phyloP scores from a whole-genome alignment of 2,888 invertebrate species.

The Hecatera dysodea region DNA sequence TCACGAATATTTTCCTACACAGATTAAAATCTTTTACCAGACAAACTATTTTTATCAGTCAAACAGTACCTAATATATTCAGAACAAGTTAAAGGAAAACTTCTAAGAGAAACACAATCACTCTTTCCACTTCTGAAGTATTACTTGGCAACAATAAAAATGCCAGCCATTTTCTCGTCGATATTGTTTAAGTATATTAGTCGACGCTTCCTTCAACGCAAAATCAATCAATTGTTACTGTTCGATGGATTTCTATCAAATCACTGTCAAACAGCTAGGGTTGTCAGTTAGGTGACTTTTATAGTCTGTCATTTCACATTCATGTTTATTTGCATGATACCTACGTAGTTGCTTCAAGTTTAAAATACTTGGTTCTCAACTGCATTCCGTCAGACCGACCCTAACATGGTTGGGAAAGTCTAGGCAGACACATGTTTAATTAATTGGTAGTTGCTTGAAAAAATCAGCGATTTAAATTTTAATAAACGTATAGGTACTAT shows the following conservation, averaged over 20 bases:
- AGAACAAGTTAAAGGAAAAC: neutral
- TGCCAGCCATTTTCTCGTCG: slow-evolving; percentile 18
- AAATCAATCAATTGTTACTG: slow-evolving; percentile 51
- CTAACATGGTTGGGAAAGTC: no score
- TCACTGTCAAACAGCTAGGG: slow-evolving; percentile 35
- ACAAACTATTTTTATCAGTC: no score
- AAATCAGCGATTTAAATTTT: no score
- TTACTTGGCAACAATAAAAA: slow-evolving; percentile 38
- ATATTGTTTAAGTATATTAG: slow-evolving; percentile 49
- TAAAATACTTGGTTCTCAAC: no score
- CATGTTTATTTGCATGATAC: neutral
- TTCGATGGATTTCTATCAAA: slow-evolving; percentile 46
- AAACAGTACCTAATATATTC: neutral
- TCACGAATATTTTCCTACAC: no score
- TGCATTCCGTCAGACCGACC: no score
- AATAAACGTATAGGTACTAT: no score
- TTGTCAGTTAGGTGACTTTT: slow-evolving; percentile 19
- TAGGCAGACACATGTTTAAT: no score
- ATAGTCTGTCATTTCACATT: neutral
- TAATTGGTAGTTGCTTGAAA: no score
- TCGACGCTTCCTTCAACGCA: slow-evolving; percentile 24
- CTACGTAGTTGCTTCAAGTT: no score
- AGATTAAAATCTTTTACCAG: no score
- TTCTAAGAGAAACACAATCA: slow-evolving; percentile 10
- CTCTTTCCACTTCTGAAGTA: neutral